Conservation (phyloP, 2,888 invertebrate genomes). For the Pandemis heparana region DNA sequence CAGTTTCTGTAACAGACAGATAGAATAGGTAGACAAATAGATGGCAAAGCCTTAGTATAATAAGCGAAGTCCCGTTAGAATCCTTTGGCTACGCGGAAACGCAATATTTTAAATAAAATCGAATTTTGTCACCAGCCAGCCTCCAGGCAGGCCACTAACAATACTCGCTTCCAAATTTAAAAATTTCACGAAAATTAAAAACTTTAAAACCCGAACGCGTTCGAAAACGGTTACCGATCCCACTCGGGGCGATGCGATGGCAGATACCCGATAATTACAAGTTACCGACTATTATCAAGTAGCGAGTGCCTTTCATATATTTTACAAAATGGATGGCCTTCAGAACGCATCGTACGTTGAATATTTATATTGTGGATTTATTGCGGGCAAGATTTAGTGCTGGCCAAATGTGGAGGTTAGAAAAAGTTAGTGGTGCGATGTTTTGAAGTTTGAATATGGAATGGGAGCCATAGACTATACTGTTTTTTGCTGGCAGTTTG, state of each 20-base stretch:
- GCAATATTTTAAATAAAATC: neutral
- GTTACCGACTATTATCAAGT: conserved; percentile 83
- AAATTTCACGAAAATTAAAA: conserved; percentile 42
- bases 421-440: conserved; percentile 2
- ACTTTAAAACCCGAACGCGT: conserved; percentile 44
- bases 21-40: too few species aligned
- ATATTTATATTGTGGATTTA: conserved; percentile 84
- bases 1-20: too few species aligned
- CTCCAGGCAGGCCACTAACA: conserved; percentile 17
- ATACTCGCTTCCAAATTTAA: conserved; percentile 21
- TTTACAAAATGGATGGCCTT: conserved; percentile 81
- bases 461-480: neutral
- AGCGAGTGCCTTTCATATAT: conserved; percentile 82
- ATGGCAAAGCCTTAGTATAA: too few species aligned
- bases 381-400: conserved; percentile 52
- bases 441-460: conserved; percentile 3
- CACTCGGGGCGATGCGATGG: conserved; percentile 41
- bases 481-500: neutral
- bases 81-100: too few species aligned
- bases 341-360: conserved; percentile 67
- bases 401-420: conserved; percentile 27
- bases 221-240: conserved; percentile 46
- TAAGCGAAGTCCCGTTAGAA: too few species aligned
- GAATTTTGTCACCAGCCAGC: conserved; percentile 13
- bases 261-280: conserved; percentile 74